These are phyloP conservation scores for Acyrthosiphon pisum DNA, from an alignment of 1,140 invertebrate species.

Conservation along the genomic window DNA sequence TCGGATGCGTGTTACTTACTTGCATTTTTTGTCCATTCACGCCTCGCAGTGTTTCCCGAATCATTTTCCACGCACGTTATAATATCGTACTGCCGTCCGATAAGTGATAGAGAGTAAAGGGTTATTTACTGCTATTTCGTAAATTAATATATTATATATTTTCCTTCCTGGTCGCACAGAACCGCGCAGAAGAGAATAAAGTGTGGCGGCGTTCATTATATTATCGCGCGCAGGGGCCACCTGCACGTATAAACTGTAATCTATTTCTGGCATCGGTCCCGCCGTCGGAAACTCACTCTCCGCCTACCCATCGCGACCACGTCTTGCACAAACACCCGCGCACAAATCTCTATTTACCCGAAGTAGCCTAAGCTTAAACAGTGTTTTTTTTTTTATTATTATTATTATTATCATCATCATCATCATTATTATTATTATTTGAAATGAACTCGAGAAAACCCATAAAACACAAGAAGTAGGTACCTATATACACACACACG, in stretches of 20 bases:
- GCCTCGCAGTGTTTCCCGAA: too few relatives aligned
- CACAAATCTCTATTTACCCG: constrained; percentile 49
- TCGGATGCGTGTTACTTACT: too few relatives aligned
- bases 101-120: background rate
- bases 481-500: background rate
- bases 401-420: constrained; percentile 15
- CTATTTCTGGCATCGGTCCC: constrained; percentile 55
- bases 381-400: background rate
- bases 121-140: background rate
- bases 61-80: too few relatives aligned
- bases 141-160: too few relatives aligned
- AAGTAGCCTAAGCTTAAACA: constrained; percentile 23
- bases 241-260: constrained; percentile 52
- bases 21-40: too few relatives aligned
- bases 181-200: background rate
- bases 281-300: constrained; percentile 37
- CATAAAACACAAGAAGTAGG: constrained; percentile 43
- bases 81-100: too few relatives aligned
- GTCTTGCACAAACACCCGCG: background rate
- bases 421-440: constrained; percentile 24
- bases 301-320: background rate
- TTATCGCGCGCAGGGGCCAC: constrained; percentile 28
- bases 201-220: background rate
- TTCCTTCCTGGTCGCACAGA: background rate
- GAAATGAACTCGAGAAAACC: constrained; percentile 48